phyloP scores from a whole-genome alignment of 1,140 invertebrate species.

The Drosophila jambulina region DNA sequence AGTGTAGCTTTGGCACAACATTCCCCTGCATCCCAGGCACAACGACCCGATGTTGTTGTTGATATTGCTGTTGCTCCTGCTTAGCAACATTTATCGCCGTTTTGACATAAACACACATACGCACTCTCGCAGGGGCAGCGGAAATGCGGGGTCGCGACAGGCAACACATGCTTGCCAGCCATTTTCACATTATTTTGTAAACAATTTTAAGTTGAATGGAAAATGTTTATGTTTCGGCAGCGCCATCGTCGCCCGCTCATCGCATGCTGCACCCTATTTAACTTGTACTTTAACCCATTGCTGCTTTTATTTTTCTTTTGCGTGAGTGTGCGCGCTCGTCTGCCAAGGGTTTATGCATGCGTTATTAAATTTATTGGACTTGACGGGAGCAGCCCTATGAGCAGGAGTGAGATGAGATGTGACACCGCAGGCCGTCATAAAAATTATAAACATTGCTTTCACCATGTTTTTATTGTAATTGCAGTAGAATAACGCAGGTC shows the following conservation, averaged over 20 bases:
- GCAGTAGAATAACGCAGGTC: conserved; percentile 35
- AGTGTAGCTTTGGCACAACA: conserved; percentile 35
- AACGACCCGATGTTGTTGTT: conserved; percentile 43
- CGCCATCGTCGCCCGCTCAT: conserved; percentile 36
- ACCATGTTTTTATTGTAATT: conserved; percentile 49
- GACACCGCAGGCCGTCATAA: conserved; percentile 12
- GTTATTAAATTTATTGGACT: conserved; percentile 74
- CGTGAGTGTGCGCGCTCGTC: conserved; percentile 14
- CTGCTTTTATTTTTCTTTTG: conserved; percentile 46
- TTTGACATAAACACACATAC: conserved; percentile 65
- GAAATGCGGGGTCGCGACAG: conserved; percentile 28
- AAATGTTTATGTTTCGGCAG: conserved; percentile 72
- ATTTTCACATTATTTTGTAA: conserved; percentile 84
- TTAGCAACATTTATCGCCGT: conserved; percentile 82
- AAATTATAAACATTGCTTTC: conserved; percentile 34
- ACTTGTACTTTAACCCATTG: conserved; percentile 63
- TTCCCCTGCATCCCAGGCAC: conserved; percentile 45
- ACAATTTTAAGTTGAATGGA: conserved; percentile 83
- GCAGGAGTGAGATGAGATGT: conserved; percentile 5
- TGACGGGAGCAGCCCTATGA: conserved; percentile 33
- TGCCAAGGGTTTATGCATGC: conserved; percentile 41
- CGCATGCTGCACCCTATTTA: conserved; percentile 77
- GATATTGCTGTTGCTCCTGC: conserved; percentile 64
- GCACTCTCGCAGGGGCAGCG: conserved; percentile 7
- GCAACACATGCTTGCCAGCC: conserved; percentile 79